Evolutionary conservation across 2,797 vertebrate genomes (phyloP).

Genomic region (Zenarchopterus dispar): DNA sequence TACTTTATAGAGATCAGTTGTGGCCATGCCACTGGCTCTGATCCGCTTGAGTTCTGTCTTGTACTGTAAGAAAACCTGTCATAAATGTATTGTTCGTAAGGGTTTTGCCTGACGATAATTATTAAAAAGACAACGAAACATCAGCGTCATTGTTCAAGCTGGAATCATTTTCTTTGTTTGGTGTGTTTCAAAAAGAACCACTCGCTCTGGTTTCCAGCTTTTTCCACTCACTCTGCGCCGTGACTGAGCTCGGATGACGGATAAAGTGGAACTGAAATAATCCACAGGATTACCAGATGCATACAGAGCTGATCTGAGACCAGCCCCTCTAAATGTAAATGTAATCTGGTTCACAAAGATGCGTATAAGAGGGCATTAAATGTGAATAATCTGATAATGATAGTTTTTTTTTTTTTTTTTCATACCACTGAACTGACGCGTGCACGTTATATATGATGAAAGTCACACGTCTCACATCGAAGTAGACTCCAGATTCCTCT

Average conservation of each 20-base stretch:
- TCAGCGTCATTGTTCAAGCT: constrained; percentile 9
- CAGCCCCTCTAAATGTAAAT: constrained; percentile 38
- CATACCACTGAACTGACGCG: no score
- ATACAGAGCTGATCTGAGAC: constrained; percentile 28
- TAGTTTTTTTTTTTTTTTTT: not conserved
- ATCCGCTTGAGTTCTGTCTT: constrained; percentile 79
- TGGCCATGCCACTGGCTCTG: constrained; percentile 71
- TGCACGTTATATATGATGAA: no score
- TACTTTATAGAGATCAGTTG: constrained; percentile 75
- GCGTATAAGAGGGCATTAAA: constrained; percentile 20
- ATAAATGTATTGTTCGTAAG: constrained; percentile 83
- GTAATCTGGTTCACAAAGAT: constrained; percentile 35
- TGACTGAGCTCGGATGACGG: not conserved
- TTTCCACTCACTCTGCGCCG: no score
- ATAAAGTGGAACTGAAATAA: constrained; percentile 37
- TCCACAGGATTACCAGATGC: constrained; percentile 44
- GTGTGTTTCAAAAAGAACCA: not conserved
- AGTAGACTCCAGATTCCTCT: no score
- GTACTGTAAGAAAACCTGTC: constrained; percentile 85
- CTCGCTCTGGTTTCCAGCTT: no score
- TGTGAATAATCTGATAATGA: constrained; percentile 20
- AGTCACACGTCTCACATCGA: no score
- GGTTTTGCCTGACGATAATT: constrained; percentile 82
- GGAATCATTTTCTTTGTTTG: constrained; percentile 1
- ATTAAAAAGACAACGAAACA: constrained; percentile 80